A percentile compares a stretch with the other conserved stretches of the same genome.
These are phyloP conservation scores for Auanema sp. DNA, from an alignment of 2,888 invertebrate genomes.

Conservation along the genomic window DNA sequence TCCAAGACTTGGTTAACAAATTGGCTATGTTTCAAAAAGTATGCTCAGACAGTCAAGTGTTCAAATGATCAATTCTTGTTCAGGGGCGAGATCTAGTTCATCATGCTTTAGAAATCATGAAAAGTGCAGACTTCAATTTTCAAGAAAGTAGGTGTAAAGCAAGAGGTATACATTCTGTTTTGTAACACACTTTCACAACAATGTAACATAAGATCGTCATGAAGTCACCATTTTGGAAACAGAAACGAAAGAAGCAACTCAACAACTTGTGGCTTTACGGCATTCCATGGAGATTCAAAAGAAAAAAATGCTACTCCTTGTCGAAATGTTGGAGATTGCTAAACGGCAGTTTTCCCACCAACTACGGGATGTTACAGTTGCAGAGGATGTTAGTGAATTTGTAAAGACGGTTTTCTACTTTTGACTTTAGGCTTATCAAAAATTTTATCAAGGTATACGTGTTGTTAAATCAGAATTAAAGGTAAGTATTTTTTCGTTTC, in stretches of 20 bases:
- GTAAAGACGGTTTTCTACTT: too few relatives aligned
- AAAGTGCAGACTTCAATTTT: conserved; percentile 31
- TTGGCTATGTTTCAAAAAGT: conserved; percentile 33
- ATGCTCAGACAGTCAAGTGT: not conserved
- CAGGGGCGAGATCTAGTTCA: conserved; percentile 24
- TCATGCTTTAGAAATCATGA: conserved; percentile 26
- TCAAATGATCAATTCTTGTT: conserved; percentile 1
- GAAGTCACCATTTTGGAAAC: conserved; percentile 41
- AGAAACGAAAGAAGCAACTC: conserved; percentile 44
- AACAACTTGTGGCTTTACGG: conserved; percentile 30
- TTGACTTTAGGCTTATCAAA: conserved; percentile 45
- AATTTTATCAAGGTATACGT: conserved; percentile 46
- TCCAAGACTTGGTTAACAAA: conserved; percentile 28
- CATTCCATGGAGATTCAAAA: conserved; percentile 38
- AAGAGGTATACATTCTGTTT: too few relatives aligned
- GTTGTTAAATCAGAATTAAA: conserved; percentile 40
- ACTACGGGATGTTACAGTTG: conserved; percentile 89
- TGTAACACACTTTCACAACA: too few relatives aligned
- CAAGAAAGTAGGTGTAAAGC: not conserved
- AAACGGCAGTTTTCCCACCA: conserved; percentile 86
- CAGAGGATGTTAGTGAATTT: conserved; percentile 80
- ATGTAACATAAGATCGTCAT: conserved; percentile 48
- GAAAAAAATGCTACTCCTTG: conserved; percentile 68
- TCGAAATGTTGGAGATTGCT: conserved; percentile 79
- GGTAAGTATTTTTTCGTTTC: not conserved